Percentiles rank a stretch among this genome's conserved stretches.
Evolutionary conservation across 2,797 vertebrate species (phyloP).

Genomic region (Ammospiza maritima): DNA sequence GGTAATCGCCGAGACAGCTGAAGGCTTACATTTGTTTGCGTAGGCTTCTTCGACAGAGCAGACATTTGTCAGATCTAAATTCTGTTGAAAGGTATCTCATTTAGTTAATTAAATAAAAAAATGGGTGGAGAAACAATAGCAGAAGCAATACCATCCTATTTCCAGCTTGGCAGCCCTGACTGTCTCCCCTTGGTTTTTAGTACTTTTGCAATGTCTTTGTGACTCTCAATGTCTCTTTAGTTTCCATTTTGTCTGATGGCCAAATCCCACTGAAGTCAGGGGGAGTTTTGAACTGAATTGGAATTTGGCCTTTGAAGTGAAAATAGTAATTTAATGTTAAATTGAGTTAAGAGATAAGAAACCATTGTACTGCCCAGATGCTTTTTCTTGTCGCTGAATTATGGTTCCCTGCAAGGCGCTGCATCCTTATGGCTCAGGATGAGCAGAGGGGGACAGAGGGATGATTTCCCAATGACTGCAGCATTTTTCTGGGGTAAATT

Average conservation of each 20-base stretch:
- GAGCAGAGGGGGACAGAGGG: neutral
- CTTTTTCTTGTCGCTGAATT: neutral
- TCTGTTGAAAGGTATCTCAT: conserved; percentile 45
- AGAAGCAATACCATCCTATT: neutral
- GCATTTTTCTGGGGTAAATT: neutral
- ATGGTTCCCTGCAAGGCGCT: neutral
- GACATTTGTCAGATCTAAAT: conserved; percentile 31
- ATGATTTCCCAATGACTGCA: neutral
- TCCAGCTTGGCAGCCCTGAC: neutral
- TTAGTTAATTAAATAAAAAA: conserved; percentile 24
- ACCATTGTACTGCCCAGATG: neutral
- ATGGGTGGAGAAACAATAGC: neutral
- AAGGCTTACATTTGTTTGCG: conserved; percentile 24
- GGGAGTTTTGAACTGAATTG: neutral
- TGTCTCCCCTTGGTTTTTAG: neutral
- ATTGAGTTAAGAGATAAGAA: neutral
- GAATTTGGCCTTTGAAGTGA: neutral
- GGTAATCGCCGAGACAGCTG: conserved; percentile 25
- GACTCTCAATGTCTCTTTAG: neutral
- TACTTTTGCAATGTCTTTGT: neutral
- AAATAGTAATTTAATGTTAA: neutral
- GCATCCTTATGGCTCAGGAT: neutral
- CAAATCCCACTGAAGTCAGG: neutral
- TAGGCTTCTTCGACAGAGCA: neutral
- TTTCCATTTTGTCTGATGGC: neutral